Conservation (phyloP, 2,888 invertebrate genomes). For the Plebejus anna region DNA sequence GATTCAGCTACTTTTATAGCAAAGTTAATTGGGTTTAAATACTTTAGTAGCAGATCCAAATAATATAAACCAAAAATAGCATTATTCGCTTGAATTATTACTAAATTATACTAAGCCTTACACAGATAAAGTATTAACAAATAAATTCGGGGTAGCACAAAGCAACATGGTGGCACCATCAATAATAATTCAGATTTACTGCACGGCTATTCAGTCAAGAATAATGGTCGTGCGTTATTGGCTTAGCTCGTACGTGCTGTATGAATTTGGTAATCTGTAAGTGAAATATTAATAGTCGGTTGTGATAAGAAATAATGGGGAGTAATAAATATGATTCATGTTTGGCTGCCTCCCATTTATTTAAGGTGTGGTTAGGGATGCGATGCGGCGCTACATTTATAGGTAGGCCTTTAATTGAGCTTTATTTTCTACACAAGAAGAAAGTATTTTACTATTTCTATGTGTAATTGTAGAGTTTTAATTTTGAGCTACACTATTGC, state of each 20-base stretch:
- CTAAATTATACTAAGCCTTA: background rate
- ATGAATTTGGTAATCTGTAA: conserved; percentile 32
- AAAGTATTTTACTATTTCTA: no score
- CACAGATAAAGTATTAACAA: conserved; percentile 27
- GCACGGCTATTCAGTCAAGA: conserved; percentile 37
- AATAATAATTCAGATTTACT: conserved; percentile 41
- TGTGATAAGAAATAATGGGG: conserved; percentile 18
- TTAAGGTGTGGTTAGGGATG: background rate
- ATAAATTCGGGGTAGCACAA: conserved; percentile 32
- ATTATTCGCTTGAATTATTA: conserved; percentile 1
- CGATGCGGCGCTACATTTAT: background rate
- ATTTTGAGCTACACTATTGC: no score
- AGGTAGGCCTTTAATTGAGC: no score
- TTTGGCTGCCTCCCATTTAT: background rate
- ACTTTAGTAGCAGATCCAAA: no score
- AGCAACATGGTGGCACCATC: conserved; percentile 33
- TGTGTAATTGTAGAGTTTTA: no score
- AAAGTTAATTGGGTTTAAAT: no score
- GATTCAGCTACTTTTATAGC: background rate
- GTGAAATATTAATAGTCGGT: conserved; percentile 27
- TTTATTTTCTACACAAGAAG: no score
- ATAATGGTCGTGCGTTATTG: conserved; percentile 40
- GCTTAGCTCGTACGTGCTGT: conserved; percentile 36
- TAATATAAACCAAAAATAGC: background rate
- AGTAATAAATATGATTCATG: conserved; percentile 15